phyloP scores from a whole-genome alignment of 1,140 invertebrate species.

The Drosophila micromelanica region DNA sequence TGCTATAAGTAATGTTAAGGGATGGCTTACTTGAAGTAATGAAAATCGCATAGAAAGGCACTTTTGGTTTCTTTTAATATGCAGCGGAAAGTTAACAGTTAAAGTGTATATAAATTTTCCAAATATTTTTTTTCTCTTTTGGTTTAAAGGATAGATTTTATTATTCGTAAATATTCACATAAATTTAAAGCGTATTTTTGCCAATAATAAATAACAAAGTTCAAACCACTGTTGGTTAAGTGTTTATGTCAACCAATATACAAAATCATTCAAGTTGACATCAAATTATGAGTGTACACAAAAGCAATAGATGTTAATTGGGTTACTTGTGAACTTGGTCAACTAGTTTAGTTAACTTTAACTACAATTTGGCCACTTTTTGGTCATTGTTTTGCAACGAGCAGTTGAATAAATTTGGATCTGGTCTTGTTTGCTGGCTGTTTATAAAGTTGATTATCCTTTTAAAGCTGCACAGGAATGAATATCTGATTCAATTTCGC shows the following conservation, averaged over 20 bases:
- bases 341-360: conserved; percentile 41
- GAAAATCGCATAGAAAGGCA: not conserved
- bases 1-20: no score
- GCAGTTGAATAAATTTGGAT: conserved; percentile 55
- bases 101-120: no score
- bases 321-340: conserved; percentile 13
- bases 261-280: not conserved
- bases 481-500: conserved; percentile 83
- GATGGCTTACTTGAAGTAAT: not conserved
- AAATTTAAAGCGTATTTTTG: not conserved
- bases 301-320: conserved; percentile 13
- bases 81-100: no score
- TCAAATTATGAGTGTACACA: conserved; percentile 4
- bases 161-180: not conserved
- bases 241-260: not conserved
- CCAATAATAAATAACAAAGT: not conserved
- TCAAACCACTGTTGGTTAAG: not conserved
- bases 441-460: conserved; percentile 80
- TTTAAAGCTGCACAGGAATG: conserved; percentile 78
- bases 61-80: no score
- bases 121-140: no score
- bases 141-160: no score
- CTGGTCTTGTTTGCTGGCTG: conserved; percentile 26
- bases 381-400: conserved; percentile 46
- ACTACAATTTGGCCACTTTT: conserved; percentile 35